Percentiles rank a stretch among this genome's conserved stretches.
Evolutionary conservation across 2,888 invertebrate genomes (phyloP).

Genomic region (Blastobasis lacticolella): DNA sequence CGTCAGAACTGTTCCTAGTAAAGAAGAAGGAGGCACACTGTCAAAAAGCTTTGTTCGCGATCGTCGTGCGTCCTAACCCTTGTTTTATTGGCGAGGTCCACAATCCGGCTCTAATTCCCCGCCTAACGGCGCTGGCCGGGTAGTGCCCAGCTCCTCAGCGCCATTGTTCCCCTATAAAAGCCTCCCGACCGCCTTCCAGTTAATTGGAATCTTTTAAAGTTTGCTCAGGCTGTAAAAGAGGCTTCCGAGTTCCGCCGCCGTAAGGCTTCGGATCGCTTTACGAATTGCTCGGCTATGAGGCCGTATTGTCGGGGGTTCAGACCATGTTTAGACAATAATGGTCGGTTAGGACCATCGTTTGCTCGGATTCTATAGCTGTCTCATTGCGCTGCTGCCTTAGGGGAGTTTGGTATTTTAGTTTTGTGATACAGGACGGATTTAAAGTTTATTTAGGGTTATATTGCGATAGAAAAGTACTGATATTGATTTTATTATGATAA

Average conservation of each 20-base stretch:
- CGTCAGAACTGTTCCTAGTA: too few relatives aligned
- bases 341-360: too few relatives aligned
- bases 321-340: neutral
- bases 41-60: too few relatives aligned
- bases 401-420: too few relatives aligned
- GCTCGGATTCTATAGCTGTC: too few relatives aligned
- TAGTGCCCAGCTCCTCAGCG: constrained; percentile 25
- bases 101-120: constrained; percentile 45
- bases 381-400: too few relatives aligned
- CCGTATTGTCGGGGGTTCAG: neutral
- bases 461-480: too few relatives aligned
- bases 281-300: constrained; percentile 21
- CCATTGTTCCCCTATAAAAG: constrained; percentile 49
- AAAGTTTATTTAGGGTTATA: too few relatives aligned
- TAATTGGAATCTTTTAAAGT: constrained; percentile 72
- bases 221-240: constrained; percentile 59
- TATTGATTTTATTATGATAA: too few relatives aligned
- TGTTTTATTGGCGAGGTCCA: constrained; percentile 36
- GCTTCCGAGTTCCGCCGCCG: constrained; percentile 2
- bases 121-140: neutral
- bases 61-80: neutral
- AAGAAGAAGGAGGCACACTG: too few relatives aligned
- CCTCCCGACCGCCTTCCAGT: constrained; percentile 27
- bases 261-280: too few relatives aligned
- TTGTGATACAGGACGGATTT: too few relatives aligned